These are phyloP conservation scores for Pseudococcus viburni DNA, from an alignment of 2,888 invertebrate species.

Conservation along the genomic window DNA sequence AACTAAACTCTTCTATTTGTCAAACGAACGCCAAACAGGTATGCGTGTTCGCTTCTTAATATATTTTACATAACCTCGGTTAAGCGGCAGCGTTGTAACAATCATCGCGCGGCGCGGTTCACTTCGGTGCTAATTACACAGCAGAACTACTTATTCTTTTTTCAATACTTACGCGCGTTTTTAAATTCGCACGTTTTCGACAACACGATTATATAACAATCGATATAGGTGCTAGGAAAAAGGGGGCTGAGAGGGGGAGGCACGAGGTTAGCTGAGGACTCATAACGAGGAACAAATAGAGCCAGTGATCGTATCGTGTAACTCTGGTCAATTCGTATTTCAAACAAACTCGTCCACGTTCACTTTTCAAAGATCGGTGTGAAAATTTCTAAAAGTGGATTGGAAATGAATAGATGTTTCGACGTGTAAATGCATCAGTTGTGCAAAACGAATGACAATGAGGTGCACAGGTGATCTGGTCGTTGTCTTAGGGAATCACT, in stretches of 20 bases:
- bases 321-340: not conserved
- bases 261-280: not conserved
- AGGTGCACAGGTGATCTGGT: not conserved
- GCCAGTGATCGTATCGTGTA: not conserved
- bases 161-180: constrained; percentile 27
- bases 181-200: constrained; percentile 27
- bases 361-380: constrained; percentile 39
- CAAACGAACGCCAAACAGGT: not conserved
- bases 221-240: not conserved
- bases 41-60: constrained; percentile 4
- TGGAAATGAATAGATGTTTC: not conserved
- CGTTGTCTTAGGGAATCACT: not conserved
- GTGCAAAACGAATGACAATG: not conserved
- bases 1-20: not conserved
- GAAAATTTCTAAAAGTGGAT: not conserved
- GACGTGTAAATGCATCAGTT: not conserved
- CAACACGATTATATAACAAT: constrained; percentile 10
- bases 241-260: not conserved
- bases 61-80: constrained; percentile 23
- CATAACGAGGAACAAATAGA: not conserved
- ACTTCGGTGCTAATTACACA: constrained; percentile 31
- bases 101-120: not conserved
- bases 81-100: constrained; percentile 35
- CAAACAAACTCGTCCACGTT: not conserved
- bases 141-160: constrained; percentile 23